phyloP scores from a whole-genome alignment of 2,113 vertebrate genomes.

The Ciconia maguari region DNA sequence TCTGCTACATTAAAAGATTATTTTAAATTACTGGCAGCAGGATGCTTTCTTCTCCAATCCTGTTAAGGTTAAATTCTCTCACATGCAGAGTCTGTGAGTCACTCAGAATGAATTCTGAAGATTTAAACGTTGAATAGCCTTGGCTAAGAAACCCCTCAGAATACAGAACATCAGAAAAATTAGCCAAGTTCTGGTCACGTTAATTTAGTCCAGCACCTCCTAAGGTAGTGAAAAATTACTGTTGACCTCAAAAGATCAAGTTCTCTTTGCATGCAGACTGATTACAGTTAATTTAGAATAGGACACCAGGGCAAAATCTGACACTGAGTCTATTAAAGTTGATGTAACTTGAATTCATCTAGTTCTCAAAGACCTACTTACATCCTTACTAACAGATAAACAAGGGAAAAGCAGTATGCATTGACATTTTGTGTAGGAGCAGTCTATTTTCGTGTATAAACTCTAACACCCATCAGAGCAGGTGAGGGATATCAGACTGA shows the following conservation, averaged over 20 bases:
- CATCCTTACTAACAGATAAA: background rate
- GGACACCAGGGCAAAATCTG: background rate
- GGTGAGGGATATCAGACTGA: background rate
- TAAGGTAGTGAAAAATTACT: background rate
- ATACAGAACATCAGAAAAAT: background rate
- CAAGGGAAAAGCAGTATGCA: background rate
- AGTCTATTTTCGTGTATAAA: background rate
- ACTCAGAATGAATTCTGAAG: background rate
- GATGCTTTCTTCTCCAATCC: background rate
- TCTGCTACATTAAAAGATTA: background rate
- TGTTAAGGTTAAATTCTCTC: background rate
- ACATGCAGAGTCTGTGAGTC: background rate
- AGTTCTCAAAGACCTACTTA: background rate
- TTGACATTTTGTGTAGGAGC: background rate
- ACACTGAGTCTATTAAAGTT: background rate
- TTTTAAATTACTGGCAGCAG: background rate
- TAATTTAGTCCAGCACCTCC: background rate
- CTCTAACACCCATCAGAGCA: background rate
- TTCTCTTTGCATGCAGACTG: background rate
- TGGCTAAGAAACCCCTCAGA: background rate
- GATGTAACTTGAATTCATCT: background rate
- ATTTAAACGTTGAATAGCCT: background rate
- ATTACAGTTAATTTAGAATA: background rate
- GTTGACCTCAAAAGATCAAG: background rate
- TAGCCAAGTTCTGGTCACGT: background rate